Conservation (phyloP, 2,113 vertebrate species). For the Raja brachyura region DNA sequence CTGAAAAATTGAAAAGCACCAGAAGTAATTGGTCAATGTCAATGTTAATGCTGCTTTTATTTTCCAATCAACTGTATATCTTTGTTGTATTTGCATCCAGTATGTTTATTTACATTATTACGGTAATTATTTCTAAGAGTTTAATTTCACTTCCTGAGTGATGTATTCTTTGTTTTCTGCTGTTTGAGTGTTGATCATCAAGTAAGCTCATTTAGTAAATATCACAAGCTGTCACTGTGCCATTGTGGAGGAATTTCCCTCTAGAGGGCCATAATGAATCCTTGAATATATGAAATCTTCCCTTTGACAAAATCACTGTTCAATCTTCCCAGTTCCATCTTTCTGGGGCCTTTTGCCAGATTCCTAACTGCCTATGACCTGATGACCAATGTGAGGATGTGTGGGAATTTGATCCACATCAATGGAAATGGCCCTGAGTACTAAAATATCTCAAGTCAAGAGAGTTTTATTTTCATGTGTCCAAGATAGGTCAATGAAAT, state of each 20-base stretch:
- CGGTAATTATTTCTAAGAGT: neutral
- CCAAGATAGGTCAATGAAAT: too few species aligned
- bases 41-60: neutral
- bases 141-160: neutral
- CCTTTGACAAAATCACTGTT: neutral
- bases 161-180: neutral
- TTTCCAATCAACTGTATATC: neutral
- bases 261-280: neutral
- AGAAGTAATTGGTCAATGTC: neutral
- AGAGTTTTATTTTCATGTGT: too few species aligned
- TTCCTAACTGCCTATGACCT: neutral
- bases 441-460: neutral
- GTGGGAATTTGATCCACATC: neutral
- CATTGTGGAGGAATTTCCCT: neutral
- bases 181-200: neutral
- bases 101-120: neutral
- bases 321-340: neutral
- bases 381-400: neutral
- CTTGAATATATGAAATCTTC: neutral
- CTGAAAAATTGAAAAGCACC: neutral
- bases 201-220: neutral
- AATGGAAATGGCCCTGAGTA: neutral
- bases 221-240: neutral
- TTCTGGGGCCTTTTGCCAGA: neutral
- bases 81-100: neutral